Evolutionary conservation across 2,888 invertebrate genomes (phyloP).

Genomic region (Ethmia dodecea): DNA sequence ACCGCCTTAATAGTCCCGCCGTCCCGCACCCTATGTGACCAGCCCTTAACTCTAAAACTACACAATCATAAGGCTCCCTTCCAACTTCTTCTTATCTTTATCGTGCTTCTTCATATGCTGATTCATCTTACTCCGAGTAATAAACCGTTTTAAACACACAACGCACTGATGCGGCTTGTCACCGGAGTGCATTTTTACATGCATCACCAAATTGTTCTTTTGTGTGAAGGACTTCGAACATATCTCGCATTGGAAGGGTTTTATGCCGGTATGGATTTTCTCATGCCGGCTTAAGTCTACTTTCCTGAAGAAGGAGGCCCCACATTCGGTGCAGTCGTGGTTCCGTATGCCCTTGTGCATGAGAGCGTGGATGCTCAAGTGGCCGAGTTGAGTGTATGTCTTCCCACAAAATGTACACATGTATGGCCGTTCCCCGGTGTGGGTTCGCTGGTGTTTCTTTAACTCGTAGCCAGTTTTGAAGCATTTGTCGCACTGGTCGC

Average conservation of each 20-base stretch:
- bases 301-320: conserved; percentile 28
- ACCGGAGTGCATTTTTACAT: conserved; percentile 53
- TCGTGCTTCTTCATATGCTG: conserved; percentile 50
- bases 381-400: conserved; percentile 59
- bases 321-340: conserved; percentile 48
- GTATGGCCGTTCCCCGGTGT: conserved; percentile 57
- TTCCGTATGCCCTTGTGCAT: conserved; percentile 56
- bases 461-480: conserved; percentile 54
- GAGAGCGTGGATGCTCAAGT: conserved; percentile 51
- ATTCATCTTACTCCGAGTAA: conserved; percentile 49
- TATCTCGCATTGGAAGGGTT: conserved; percentile 53
- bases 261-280: conserved; percentile 55
- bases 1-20: too few relatives aligned
- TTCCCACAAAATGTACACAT: conserved; percentile 65
- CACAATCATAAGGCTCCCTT: too few relatives aligned
- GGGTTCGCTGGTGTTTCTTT: conserved; percentile 52
- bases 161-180: conserved; percentile 47
- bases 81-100: conserved; percentile 40
- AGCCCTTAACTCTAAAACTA: conserved; percentile 11
- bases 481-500: conserved; percentile 47
- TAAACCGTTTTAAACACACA: conserved; percentile 47
- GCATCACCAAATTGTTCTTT: conserved; percentile 60
- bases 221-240: conserved; percentile 59
- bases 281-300: conserved; percentile 57
- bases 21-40: too few relatives aligned